phyloP scores from a whole-genome alignment of 2,888 invertebrate species.

The Nomada fabriciana region DNA sequence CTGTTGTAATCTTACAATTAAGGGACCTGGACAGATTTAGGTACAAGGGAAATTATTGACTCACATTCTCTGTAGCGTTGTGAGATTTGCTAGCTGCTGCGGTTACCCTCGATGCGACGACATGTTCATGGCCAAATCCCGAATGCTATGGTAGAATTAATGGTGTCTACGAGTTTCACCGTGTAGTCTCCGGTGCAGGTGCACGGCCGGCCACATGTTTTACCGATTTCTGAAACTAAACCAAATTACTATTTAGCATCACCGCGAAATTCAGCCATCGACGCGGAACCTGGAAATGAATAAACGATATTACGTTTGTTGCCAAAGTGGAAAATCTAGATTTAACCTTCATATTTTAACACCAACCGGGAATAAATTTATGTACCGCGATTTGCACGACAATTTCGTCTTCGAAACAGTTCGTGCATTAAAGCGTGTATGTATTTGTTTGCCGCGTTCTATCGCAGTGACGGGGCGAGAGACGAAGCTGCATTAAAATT shows the following conservation, averaged over 20 bases:
- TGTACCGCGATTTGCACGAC: constrained; percentile 17
- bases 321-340: not conserved
- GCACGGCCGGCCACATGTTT: too few relatives aligned
- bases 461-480: not conserved
- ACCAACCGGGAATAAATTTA: constrained; percentile 15
- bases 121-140: constrained; percentile 56
- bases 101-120: constrained; percentile 58
- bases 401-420: constrained; percentile 33
- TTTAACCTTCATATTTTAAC: not conserved
- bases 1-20: constrained; percentile 40
- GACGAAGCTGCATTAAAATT: constrained; percentile 54
- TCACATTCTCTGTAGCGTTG: not conserved
- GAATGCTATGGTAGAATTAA: constrained; percentile 56
- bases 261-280: not conserved
- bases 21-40: constrained; percentile 13
- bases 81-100: not conserved
- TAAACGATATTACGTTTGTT: not conserved
- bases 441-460: constrained; percentile 35
- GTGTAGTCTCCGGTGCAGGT: too few relatives aligned
- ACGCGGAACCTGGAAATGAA: not conserved
- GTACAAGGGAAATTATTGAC: constrained; percentile 35
- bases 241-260: too few relatives aligned
- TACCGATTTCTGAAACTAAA: too few relatives aligned
- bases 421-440: constrained; percentile 39
- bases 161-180: constrained; percentile 27